Percentiles rank a stretch among this genome's conserved stretches.
Evolutionary conservation across 2,888 invertebrate genomes (phyloP).

Genomic region (Chrysolina americana): DNA sequence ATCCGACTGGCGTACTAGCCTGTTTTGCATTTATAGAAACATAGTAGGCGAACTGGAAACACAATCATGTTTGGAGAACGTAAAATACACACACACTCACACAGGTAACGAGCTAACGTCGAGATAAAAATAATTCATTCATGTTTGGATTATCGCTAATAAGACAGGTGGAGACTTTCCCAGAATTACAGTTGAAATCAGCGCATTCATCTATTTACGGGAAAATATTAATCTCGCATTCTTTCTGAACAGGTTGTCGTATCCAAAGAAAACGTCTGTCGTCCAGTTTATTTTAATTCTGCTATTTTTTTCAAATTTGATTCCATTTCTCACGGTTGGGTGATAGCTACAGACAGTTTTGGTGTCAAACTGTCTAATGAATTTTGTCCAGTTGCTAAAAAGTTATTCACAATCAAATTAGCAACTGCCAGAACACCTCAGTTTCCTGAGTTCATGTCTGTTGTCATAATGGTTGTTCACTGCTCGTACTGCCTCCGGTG

Average conservation of each 20-base stretch:
- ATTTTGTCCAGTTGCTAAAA: too few species aligned
- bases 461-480: too few species aligned
- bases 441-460: too few species aligned
- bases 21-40: slow-evolving; percentile 54
- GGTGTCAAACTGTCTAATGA: too few species aligned
- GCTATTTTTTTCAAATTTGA: background rate
- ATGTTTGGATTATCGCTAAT: slow-evolving; percentile 31
- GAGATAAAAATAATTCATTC: slow-evolving; percentile 46
- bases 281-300: background rate
- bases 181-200: slow-evolving; percentile 33
- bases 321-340: too few species aligned
- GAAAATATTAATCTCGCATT: background rate
- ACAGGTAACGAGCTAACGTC: slow-evolving; percentile 34
- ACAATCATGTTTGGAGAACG: slow-evolving; percentile 51
- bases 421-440: too few species aligned
- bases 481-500: too few species aligned
- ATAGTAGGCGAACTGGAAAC: slow-evolving; percentile 58
- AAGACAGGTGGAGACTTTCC: slow-evolving; percentile 43
- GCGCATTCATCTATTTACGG: background rate
- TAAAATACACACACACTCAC: slow-evolving; percentile 37
- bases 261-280: background rate
- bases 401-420: too few species aligned
- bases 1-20: slow-evolving; percentile 36
- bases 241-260: background rate
- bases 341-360: too few species aligned